These are phyloP conservation scores for Danaus melanippus DNA, from an alignment of 1,140 invertebrate species.

Conservation along the genomic window DNA sequence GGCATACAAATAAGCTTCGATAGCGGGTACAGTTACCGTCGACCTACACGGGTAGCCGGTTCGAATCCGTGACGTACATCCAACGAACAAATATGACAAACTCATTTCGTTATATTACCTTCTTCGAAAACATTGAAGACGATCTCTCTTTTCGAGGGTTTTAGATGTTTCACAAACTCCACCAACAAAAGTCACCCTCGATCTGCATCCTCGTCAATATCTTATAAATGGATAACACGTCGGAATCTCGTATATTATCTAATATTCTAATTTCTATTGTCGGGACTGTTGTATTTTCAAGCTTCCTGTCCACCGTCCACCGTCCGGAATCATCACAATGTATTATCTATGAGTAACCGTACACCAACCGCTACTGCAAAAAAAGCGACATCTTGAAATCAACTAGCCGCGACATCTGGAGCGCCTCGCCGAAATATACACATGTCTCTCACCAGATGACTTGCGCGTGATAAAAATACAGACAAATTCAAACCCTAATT, in stretches of 20 bases:
- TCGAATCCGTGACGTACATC: too few relatives aligned
- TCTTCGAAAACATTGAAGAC: too few relatives aligned
- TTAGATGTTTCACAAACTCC: slow-evolving; percentile 1
- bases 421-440: slow-evolving; percentile 49
- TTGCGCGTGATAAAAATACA: slow-evolving; percentile 21
- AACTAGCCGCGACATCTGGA: slow-evolving; percentile 49
- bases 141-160: too few relatives aligned
- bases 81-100: too few relatives aligned
- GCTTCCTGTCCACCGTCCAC: neutral
- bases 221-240: too few relatives aligned
- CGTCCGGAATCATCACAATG: slow-evolving; percentile 8
- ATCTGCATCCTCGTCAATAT: neutral
- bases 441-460: slow-evolving; percentile 56
- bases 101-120: too few relatives aligned
- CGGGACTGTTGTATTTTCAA: too few relatives aligned
- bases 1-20: slow-evolving; percentile 33
- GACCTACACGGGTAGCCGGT: slow-evolving; percentile 21
- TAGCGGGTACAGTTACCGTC: slow-evolving; percentile 32
- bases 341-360: slow-evolving; percentile 20
- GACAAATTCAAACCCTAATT: slow-evolving; percentile 16
- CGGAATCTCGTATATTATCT: too few relatives aligned
- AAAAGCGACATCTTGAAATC: slow-evolving; percentile 41
- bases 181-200: neutral
- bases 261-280: too few relatives aligned
- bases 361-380: slow-evolving; percentile 26